phyloP scores from a whole-genome alignment of 2,888 invertebrate species.

The Gastracanthus pulcherrimus region DNA sequence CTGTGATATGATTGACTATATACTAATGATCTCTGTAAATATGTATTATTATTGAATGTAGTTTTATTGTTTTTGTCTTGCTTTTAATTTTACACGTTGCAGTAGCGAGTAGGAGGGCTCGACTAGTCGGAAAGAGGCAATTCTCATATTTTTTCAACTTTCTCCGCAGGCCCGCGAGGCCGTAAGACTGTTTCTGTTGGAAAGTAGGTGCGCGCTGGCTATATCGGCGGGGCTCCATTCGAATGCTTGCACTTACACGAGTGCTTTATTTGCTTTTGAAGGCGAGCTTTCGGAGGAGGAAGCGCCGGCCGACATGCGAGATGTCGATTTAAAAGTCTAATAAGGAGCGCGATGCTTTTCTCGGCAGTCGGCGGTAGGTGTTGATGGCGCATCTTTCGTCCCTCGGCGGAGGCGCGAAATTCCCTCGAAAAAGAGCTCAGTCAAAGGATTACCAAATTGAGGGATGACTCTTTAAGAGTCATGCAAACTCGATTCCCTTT shows the following conservation, averaged over 20 bases:
- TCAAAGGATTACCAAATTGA: conserved; percentile 69
- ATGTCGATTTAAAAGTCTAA: conserved; percentile 74
- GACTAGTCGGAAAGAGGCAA: too few relatives aligned
- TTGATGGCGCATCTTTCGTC: not conserved
- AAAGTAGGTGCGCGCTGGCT: not conserved
- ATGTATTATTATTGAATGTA: too few relatives aligned
- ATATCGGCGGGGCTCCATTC: not conserved
- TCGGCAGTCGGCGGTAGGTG: not conserved
- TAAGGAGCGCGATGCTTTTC: conserved; percentile 50
- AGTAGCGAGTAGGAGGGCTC: too few relatives aligned
- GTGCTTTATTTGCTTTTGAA: not conserved
- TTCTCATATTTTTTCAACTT: too few relatives aligned
- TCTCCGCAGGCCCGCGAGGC: too few relatives aligned
- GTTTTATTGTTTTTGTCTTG: too few relatives aligned
- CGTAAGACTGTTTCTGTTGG: not conserved
- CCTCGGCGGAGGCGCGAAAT: not conserved
- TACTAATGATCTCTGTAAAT: too few relatives aligned
- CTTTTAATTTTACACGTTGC: too few relatives aligned
- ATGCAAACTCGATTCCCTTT: conserved; percentile 71
- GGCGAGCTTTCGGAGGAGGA: too few relatives aligned
- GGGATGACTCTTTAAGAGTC: conserved; percentile 65
- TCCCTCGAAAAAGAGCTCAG: conserved; percentile 6
- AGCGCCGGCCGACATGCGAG: too few relatives aligned
- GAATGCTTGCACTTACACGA: not conserved
- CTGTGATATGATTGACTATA: too few relatives aligned